Conservation (phyloP, 2,113 vertebrate genomes). For the Oplegnathus fasciatus region DNA sequence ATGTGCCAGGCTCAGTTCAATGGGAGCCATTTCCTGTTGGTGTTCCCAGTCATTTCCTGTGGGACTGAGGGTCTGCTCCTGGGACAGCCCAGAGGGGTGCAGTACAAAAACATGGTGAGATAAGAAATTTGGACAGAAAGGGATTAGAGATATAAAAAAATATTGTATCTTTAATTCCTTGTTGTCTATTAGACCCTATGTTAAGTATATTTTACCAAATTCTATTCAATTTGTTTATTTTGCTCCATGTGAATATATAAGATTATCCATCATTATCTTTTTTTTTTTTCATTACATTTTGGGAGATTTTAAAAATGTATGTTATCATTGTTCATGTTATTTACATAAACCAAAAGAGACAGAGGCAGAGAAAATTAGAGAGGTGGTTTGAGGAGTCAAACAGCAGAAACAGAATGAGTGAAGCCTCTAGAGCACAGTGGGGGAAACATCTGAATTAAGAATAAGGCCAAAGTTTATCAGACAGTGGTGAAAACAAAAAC, state of each 20-base stretch:
- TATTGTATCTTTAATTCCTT: neutral
- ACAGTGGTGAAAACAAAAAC: neutral
- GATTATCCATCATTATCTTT: neutral
- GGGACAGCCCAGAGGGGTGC: conserved; percentile 60
- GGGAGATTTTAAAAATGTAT: neutral
- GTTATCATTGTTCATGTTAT: neutral
- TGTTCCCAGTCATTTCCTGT: conserved; percentile 84
- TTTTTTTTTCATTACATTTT: neutral
- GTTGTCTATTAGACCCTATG: neutral
- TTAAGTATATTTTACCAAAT: neutral
- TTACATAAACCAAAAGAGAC: neutral
- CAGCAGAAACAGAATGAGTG: neutral
- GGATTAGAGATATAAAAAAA: neutral
- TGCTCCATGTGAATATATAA: neutral
- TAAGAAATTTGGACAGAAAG: neutral
- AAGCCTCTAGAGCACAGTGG: neutral
- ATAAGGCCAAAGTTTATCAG: neutral
- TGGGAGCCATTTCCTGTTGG: conserved; percentile 85
- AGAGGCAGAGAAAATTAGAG: neutral
- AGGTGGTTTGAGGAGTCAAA: neutral
- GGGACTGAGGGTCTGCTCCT: conserved; percentile 77
- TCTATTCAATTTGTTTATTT: neutral
- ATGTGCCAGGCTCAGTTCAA: conserved; percentile 81
- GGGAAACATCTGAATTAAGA: neutral
- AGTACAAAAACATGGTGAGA: conserved; percentile 84